Conservation (phyloP, 2,797 vertebrate species). For the Phataginus tetradactyla region DNA sequence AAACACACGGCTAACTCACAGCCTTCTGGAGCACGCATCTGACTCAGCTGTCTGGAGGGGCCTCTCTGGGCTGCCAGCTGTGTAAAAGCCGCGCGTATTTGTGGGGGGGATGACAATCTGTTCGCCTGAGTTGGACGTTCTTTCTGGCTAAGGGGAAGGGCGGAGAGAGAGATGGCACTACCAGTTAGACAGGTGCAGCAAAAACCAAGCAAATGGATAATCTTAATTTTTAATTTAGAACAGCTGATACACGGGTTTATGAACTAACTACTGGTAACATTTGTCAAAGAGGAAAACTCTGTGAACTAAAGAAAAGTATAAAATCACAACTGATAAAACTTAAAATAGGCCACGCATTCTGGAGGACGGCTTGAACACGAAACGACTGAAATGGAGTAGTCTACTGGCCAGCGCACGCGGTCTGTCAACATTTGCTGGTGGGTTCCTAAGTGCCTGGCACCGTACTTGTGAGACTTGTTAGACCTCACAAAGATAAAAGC, state of each 20-base stretch:
- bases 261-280: slow-evolving; percentile 57
- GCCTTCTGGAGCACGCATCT: background rate
- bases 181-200: slow-evolving; percentile 79
- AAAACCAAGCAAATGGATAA: slow-evolving; percentile 79
- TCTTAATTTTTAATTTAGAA: slow-evolving; percentile 80
- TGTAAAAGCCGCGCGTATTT: slow-evolving; percentile 61
- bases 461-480: background rate
- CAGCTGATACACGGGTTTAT: slow-evolving; percentile 79
- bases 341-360: background rate
- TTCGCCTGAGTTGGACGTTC: slow-evolving; percentile 73
- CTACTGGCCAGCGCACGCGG: background rate
- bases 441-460: background rate
- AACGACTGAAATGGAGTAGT: slow-evolving; percentile 23
- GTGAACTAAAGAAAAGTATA: slow-evolving; percentile 53
- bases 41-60: slow-evolving; percentile 59
- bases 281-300: slow-evolving; percentile 68
- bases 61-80: slow-evolving; percentile 73
- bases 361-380: slow-evolving; percentile 20
- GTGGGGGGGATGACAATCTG: slow-evolving; percentile 80
- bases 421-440: background rate
- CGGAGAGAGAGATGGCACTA: slow-evolving; percentile 70
- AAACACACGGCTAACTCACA: slow-evolving; percentile 26
- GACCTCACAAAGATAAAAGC: background rate
- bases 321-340: background rate
- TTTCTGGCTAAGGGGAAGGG: slow-evolving; percentile 69